A percentile compares a stretch with the other conserved stretches of the same genome.
These are phyloP conservation scores for Punctoribates punctum DNA, from an alignment of 2,888 invertebrate genomes.

Conservation along the genomic window DNA sequence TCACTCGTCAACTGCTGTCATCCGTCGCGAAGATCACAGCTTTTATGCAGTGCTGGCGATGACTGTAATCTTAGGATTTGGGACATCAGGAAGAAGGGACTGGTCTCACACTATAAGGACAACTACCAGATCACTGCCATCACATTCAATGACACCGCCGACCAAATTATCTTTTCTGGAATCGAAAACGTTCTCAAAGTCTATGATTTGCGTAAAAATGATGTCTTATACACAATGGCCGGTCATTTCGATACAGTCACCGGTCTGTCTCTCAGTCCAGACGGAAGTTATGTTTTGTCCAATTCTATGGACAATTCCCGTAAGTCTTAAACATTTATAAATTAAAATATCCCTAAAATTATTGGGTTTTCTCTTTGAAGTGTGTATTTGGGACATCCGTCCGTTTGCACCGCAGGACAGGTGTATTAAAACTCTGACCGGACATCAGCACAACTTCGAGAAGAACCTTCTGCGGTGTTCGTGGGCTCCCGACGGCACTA, in stretches of 20 bases:
- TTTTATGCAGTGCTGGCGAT: slow-evolving; percentile 89
- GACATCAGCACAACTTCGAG: slow-evolving; percentile 97
- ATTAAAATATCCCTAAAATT: not conserved
- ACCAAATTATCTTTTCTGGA: slow-evolving; percentile 89
- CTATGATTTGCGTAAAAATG: slow-evolving; percentile 91
- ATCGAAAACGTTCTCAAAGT: slow-evolving; percentile 84
- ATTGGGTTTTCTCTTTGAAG: slow-evolving; percentile 46
- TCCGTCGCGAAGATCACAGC: slow-evolving; percentile 76
- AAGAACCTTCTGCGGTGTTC: slow-evolving; percentile 88
- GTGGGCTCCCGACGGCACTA: slow-evolving; percentile 90
- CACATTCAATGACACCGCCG: slow-evolving; percentile 90
- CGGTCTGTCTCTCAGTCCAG: slow-evolving; percentile 70
- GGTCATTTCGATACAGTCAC: slow-evolving; percentile 97
- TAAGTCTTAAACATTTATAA: slow-evolving; percentile 48
- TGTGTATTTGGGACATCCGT: slow-evolving; percentile 93
- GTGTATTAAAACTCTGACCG: slow-evolving; percentile 84
- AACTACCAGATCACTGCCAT: slow-evolving; percentile 69
- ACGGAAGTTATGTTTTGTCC: slow-evolving; percentile 73
- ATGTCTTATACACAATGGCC: slow-evolving; percentile 73
- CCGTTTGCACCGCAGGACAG: slow-evolving; percentile 90
- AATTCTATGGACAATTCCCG: slow-evolving; percentile 93
- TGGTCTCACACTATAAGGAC: slow-evolving; percentile 60
- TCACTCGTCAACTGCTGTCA: slow-evolving; percentile 62
- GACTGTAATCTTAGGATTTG: slow-evolving; percentile 78
- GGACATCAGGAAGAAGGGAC: slow-evolving; percentile 85